These are phyloP conservation scores for Notolabrus celidotus DNA, from an alignment of 2,797 vertebrate species.

Conservation along the genomic window DNA sequence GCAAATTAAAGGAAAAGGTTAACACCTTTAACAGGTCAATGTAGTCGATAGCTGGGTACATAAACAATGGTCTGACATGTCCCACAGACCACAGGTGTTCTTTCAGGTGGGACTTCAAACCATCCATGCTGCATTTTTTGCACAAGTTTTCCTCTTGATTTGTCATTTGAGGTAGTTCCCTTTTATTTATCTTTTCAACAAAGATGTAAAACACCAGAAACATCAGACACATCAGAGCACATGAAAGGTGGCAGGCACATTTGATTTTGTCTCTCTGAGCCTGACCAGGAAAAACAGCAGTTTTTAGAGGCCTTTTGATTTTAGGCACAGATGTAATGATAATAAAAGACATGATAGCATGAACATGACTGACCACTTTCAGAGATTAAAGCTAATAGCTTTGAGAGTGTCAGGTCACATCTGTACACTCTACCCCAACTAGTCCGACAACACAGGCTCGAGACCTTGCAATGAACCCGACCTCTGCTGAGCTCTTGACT, in stretches of 20 bases:
- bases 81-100: neutral
- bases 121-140: no score
- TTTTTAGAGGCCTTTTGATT: no score
- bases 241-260: neutral
- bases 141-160: constrained; percentile 6
- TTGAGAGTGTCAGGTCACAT: neutral
- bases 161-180: constrained; percentile 17
- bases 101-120: no score
- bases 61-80: neutral
- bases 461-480: constrained; percentile 59
- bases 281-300: constrained; percentile 20
- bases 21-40: neutral
- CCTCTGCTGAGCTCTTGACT: constrained; percentile 47
- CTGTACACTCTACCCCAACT: neutral
- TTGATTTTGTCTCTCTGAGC: constrained; percentile 16
- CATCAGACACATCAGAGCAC: constrained; percentile 23
- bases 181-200: constrained; percentile 5
- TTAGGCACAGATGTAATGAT: no score
- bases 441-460: constrained; percentile 3
- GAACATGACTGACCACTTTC: neutral
- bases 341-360: no score
- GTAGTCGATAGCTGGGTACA: neutral
- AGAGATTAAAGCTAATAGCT: neutral
- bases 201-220: constrained; percentile 36
- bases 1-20: neutral